Percentiles rank a stretch among this genome's conserved stretches.
Evolutionary conservation across 2,113 vertebrate species (phyloP).

Genomic region (Gavialis gangeticus): DNA sequence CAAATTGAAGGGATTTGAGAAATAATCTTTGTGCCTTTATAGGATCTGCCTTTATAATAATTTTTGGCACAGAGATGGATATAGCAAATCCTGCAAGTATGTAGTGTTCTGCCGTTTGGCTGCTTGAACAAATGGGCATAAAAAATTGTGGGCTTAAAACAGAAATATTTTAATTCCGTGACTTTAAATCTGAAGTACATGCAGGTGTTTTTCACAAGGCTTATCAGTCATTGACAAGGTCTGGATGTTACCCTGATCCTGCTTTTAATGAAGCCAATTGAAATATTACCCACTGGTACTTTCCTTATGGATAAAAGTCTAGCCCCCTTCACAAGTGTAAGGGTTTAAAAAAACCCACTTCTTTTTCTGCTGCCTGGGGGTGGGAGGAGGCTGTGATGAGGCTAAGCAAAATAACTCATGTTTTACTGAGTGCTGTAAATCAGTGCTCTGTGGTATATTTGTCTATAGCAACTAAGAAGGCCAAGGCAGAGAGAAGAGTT

Average conservation of each 20-base stretch:
- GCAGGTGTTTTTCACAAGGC: neutral
- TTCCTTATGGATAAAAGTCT: neutral
- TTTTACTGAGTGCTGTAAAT: neutral
- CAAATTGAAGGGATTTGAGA: rapidly evolving
- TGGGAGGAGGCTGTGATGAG: rapidly evolving
- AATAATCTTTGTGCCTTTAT: neutral
- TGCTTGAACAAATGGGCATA: neutral
- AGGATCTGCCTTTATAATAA: neutral
- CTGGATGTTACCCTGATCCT: neutral
- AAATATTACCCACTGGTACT: neutral
- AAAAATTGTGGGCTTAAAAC: neutral
- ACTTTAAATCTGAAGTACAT: neutral
- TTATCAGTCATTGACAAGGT: neutral
- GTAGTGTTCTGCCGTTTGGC: neutral
- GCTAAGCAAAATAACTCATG: neutral
- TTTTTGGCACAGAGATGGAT: constrained; percentile 22
- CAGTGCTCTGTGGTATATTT: neutral
- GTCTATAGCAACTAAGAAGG: neutral
- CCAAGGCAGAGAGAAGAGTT: neutral
- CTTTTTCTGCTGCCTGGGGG: rapidly evolving
- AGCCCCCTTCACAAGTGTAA: neutral
- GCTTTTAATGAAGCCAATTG: neutral
- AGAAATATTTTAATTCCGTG: neutral
- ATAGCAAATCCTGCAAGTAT: neutral
- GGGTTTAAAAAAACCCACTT: rapidly evolving